A percentile compares a stretch with the other conserved stretches of the same genome.
Evolutionary conservation across 2,888 invertebrate species (phyloP).

Genomic region (Dilophus febrilis): DNA sequence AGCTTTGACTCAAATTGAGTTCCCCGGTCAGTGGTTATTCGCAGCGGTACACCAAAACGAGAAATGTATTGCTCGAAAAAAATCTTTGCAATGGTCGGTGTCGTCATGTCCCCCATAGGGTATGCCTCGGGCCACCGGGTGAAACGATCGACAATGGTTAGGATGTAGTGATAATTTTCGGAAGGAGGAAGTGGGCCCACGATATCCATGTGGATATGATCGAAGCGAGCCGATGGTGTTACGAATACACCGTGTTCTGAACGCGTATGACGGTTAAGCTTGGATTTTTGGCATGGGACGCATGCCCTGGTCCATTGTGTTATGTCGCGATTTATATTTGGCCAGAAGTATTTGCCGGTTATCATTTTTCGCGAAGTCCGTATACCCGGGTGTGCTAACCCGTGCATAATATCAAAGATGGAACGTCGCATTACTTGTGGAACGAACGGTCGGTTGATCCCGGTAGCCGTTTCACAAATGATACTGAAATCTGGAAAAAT

Average conservation of each 20-base stretch:
- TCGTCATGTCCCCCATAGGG: constrained; percentile 4
- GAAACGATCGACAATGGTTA: constrained; percentile 4
- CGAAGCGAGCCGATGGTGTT: constrained; percentile 1
- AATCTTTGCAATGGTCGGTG: not conserved
- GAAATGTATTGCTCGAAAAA: constrained; percentile 6
- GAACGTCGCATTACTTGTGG: constrained; percentile 7
- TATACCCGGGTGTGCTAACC: constrained; percentile 6
- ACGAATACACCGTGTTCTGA: not conserved
- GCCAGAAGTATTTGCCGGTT: constrained; percentile 1
- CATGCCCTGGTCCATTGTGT: constrained; percentile 6
- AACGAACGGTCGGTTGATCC: too few relatives aligned
- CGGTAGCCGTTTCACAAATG: too few relatives aligned
- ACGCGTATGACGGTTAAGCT: constrained; percentile 4
- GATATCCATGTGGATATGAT: constrained; percentile 21
- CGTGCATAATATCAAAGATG: constrained; percentile 8
- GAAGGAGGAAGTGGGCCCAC: constrained; percentile 18
- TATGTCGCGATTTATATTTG: constrained; percentile 1
- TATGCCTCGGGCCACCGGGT: constrained; percentile 5
- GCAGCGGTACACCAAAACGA: constrained; percentile 8
- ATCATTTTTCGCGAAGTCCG: constrained; percentile 3
- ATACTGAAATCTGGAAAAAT: too few relatives aligned
- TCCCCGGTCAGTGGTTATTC: constrained; percentile 10
- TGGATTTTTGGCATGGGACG: constrained; percentile 7
- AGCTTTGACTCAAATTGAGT: constrained; percentile 8
- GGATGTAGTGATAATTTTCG: constrained; percentile 2